Base-by-base conservation (phyloP, 2,797 vertebrate genomes). In the Sphenopsis melanotis region DNA sequence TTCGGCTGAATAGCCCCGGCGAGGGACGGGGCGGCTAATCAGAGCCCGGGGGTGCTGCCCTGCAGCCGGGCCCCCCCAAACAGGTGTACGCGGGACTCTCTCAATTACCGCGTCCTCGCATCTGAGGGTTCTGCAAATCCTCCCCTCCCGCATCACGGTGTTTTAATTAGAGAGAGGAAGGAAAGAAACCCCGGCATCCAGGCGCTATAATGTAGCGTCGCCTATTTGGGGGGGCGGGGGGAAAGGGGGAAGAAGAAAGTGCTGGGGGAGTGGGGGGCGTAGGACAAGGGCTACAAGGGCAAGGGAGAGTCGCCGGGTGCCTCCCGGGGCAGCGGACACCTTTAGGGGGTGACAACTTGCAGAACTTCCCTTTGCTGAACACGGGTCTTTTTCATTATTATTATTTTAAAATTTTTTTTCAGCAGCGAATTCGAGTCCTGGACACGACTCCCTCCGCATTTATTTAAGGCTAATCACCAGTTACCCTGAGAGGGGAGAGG, bases 1-100 rank as follows among this genome's bases (percentile, higher is more conserved):
- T 98, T 98, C 97, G 97, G 97, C 97, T 99, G 98, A 99, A 99
- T 98, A 97, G 98, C 97, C 97, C 97, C 97, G 97, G 98, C 53
- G 96, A 98, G 98, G 98, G 98, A 98, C 97, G 98, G 98, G 98
- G 97, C 95, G 96, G 98, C 98, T 98, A 98, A 98, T 98, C 95
- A 98, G 98, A 98, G 98, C 98, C 98, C 97, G 98, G 97, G 98
- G 98, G 97, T 97, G 98, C 97, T 98, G 98, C 97, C 95, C 96
- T 95, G 95, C 97, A 97, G 98, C 97, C 97, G 98, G 75, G 13
- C 68, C 80, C 98, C 98, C 97, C 97, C 98, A 98, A 98, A 98
- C 98, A 99, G 98, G 98, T 99, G 99, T 98, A 98, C 98, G 98
- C 96, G 97, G 98, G 97, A 98, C 98, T 97, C 98, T 98, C 98